Evolutionary conservation across 2,113 vertebrate genomes (phyloP).

Genomic region (Larimichthys polyactis): DNA sequence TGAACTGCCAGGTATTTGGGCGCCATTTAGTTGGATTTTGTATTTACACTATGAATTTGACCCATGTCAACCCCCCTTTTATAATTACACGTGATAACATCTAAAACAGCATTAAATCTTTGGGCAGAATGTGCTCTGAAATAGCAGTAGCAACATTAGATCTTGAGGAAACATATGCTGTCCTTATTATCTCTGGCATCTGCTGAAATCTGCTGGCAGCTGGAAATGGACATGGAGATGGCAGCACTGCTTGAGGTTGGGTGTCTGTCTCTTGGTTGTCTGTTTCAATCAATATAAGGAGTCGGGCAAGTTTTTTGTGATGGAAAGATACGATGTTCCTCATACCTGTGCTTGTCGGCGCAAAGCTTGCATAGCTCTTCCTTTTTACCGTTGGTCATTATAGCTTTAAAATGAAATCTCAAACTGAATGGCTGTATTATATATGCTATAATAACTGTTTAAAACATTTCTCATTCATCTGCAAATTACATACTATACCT

Average conservation of each 20-base stretch:
- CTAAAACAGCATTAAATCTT: slow-evolving; percentile 1
- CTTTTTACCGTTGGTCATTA: background rate
- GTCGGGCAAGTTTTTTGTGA: slow-evolving; percentile 21
- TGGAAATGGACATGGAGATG: slow-evolving; percentile 67
- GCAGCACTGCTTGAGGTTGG: slow-evolving; percentile 59
- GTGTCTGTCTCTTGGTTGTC: slow-evolving; percentile 67
- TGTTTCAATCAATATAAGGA: slow-evolving; percentile 60
- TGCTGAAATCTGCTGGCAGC: slow-evolving; percentile 68
- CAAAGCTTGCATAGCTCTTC: background rate
- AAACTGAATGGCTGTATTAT: background rate
- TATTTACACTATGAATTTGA: background rate
- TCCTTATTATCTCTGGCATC: slow-evolving; percentile 73
- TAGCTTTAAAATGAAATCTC: slow-evolving; percentile 29
- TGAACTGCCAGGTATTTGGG: background rate
- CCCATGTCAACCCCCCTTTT: background rate
- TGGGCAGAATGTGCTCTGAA: slow-evolving; percentile 38
- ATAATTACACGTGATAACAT: background rate
- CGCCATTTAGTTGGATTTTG: background rate
- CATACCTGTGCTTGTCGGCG: slow-evolving; percentile 33
- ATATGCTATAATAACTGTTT: background rate
- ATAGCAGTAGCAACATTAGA: slow-evolving; percentile 41
- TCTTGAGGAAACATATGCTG: slow-evolving; percentile 60
- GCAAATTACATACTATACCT: background rate
- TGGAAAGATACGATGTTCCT: slow-evolving; percentile 33
- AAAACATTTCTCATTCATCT: background rate